Evolutionary conservation across 2,113 vertebrate genomes (phyloP).

Genomic region (Petrocephalus microphthalmus): DNA sequence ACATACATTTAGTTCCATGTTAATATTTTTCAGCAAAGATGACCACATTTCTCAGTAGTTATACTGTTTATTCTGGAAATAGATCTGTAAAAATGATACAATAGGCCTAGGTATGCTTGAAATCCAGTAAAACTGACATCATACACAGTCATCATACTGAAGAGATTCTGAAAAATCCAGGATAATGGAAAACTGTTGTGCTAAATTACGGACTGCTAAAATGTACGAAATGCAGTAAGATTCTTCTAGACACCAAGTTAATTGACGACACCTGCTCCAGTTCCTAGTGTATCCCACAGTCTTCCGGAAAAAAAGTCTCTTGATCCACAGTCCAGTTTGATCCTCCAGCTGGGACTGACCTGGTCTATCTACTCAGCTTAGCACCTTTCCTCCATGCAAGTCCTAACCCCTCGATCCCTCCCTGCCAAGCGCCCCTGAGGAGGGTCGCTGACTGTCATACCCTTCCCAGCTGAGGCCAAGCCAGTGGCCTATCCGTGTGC

Average conservation of each 20-base stretch:
- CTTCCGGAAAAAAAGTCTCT: conserved; percentile 20
- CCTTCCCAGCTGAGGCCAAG: neutral
- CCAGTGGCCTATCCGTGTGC: neutral
- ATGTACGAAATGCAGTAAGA: conserved; percentile 40
- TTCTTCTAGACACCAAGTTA: conserved; percentile 20
- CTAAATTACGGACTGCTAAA: conserved; percentile 55
- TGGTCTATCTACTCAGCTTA: conserved; percentile 26
- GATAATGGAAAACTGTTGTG: conserved; percentile 50
- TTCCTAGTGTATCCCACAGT: conserved; percentile 33
- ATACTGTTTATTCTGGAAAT: conserved; percentile 67
- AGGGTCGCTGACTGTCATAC: neutral
- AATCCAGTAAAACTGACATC: conserved; percentile 48
- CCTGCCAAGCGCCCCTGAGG: neutral
- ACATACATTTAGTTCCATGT: neutral
- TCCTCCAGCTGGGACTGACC: conserved; percentile 17
- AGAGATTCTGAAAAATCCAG: conserved; percentile 34
- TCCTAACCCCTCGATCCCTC: neutral
- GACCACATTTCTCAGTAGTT: conserved; percentile 28
- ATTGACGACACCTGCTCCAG: conserved; percentile 36
- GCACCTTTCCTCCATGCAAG: neutral
- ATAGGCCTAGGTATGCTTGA: conserved; percentile 51
- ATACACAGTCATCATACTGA: conserved; percentile 46
- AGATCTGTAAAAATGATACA: conserved; percentile 67
- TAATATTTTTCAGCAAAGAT: neutral
- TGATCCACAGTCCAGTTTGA: neutral